Base-by-base conservation (phyloP, 2,113 vertebrate genomes). In the Neodontobutis hainanensis region DNA sequence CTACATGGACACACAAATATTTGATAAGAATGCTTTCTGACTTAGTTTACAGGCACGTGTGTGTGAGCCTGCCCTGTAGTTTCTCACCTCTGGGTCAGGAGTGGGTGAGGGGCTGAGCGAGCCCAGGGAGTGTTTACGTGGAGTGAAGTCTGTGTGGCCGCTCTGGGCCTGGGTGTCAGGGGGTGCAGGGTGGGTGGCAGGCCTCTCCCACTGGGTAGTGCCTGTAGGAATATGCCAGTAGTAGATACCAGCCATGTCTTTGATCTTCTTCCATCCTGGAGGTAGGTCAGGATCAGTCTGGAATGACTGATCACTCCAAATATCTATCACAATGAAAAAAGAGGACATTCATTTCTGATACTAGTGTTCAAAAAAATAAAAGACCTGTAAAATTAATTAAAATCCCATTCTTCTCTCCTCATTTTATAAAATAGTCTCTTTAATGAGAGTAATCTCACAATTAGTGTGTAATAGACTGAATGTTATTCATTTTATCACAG, bases 171-270 rank as follows among this genome's bases (percentile, higher is more conserved):
- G 62, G 58, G 76, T 19, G 50, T 85, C 81, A 55, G 91, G 79
- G 40, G 90, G 77, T 38, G 93, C 90, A 4, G 90, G 79, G 64
- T 89, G 87, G 69, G 89, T 76, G 62, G 93, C 93, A 3, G 97
- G 97, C 65, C 92, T 93, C 58, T 98, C 96, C 97, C 97, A 99
- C 70, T 99, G 97, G 27, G 97, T 99, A 44, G 97, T 94, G 77
- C 97, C 97, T 4, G 97, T 99, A 38, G 97, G 97, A 89, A 99
- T 96, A 88, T 99, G 97, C 97, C 97, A 99, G 62, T 99, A 99
- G 86, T 99, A 99, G 90, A 94, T 93, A 44, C 96, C 97, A 10
- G 95, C 95, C 75, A 97, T 86, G 71, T 99, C 97, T 27, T 68
- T 96, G 90, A 99, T 93, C 88, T 95, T 97, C 81, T 99, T 99